Base-by-base conservation (phyloP, 2,888 invertebrate species). In the Melipona beecheii region DNA sequence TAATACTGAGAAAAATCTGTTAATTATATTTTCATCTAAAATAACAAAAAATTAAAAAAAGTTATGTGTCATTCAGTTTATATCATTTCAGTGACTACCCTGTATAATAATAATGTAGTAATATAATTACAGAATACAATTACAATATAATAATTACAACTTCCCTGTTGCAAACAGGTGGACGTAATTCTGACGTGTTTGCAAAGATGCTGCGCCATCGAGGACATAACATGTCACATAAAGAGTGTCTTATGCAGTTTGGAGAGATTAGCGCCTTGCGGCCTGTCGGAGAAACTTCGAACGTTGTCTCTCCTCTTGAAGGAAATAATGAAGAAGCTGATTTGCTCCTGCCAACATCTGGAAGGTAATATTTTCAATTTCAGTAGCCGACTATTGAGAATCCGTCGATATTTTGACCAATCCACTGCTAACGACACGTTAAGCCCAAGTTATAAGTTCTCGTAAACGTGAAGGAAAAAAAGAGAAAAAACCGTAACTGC, bases 251-350 rank as follows among this genome's bases (percentile, higher is more conserved):
- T 87, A 13, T 49, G 13, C 11, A 68, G 21, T 4, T 27, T 86
- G 21, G 75, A 78, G 24, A 49, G n/a, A 4, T 54, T 74, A 15
- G 50, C 81, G 3, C 13, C 27, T 0, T 65, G 54, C 27, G 19
- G 56, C 2, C 43, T n/a, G 13, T 78, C 86, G 1, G 31, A 75
- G 1, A 83, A 73, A 52, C 50, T 78, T n/a, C 58, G n/a, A 31
- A 75, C 64, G 5, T 36, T 89, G 36, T 81, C 74, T 1, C 65
- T 52, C 0, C 52, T 89, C 0, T 52, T 86, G 27, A 81, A 78
- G 11, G 82, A 83, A 71, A 56, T 81, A 15, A 52, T 68, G 54
- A 69, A 75, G 19, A 84, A 69, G 13, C n/a, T 78, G 13, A n/a
- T 72, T 9, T 52, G 62, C 64, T 52, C 31, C 31, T 54, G 56